phyloP scores from a whole-genome alignment of 1,140 invertebrate species.

The Drosophila tani region DNA sequence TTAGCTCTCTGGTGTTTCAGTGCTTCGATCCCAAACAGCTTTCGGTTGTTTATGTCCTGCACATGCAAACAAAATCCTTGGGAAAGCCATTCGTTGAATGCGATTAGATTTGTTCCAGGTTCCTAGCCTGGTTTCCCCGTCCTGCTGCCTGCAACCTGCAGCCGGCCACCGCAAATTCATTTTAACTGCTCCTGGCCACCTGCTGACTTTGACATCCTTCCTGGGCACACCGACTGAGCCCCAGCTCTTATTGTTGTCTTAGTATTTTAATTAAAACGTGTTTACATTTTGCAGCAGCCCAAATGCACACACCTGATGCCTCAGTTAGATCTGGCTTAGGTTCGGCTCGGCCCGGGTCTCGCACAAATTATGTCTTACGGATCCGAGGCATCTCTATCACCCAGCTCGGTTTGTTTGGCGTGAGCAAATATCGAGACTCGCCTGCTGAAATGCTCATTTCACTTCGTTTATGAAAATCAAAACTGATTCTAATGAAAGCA shows the following conservation, averaged over 20 bases:
- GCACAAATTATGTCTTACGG: slow-evolving; percentile 54
- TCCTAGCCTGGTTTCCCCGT: background rate
- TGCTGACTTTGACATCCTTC: slow-evolving; percentile 49
- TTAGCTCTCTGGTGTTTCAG: slow-evolving; percentile 1
- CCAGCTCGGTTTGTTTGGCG: slow-evolving; percentile 24
- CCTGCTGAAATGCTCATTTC: slow-evolving; percentile 10
- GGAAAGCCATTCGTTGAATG: slow-evolving; percentile 50
- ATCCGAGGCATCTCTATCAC: slow-evolving; percentile 12
- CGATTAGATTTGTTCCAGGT: slow-evolving; percentile 47
- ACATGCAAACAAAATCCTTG: slow-evolving; percentile 46
- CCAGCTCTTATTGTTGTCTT: slow-evolving; percentile 74
- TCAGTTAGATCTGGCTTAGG: slow-evolving; percentile 4
- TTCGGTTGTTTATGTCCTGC: slow-evolving; percentile 46
- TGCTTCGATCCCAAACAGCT: slow-evolving; percentile 22
- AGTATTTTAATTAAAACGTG: slow-evolving; percentile 83
- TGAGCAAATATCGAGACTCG: slow-evolving; percentile 25
- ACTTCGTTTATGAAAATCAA: slow-evolving; percentile 12
- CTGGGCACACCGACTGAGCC: slow-evolving; percentile 18
- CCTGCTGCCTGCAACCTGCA: background rate
- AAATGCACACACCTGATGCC: slow-evolving; percentile 44
- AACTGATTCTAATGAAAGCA: background rate
- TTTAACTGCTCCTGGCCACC: slow-evolving; percentile 47
- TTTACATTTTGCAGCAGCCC: slow-evolving; percentile 56
- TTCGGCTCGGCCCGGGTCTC: background rate
- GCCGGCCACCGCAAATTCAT: slow-evolving; percentile 51